Conservation (phyloP, 2,888 invertebrate genomes). For the Apotomis betuletana region DNA sequence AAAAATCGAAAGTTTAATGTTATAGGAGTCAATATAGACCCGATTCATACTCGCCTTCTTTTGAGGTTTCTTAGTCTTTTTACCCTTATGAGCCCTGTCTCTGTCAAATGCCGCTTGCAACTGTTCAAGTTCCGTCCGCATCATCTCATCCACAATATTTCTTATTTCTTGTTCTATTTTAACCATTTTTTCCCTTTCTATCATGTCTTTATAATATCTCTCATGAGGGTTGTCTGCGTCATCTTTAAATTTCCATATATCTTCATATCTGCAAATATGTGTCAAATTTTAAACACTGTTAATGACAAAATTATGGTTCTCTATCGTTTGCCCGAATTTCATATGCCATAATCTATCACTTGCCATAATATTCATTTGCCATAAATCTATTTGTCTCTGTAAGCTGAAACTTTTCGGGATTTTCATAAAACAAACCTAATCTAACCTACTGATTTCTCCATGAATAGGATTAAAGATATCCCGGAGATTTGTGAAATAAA, state of each 20-base stretch:
- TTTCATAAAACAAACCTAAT: too few relatives aligned
- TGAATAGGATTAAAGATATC: too few relatives aligned
- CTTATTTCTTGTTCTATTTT: slow-evolving; percentile 93
- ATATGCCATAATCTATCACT: too few relatives aligned
- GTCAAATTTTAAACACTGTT: background rate
- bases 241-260: slow-evolving; percentile 92
- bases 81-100: slow-evolving; percentile 88
- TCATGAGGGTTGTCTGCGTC: slow-evolving; percentile 90
- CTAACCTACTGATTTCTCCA: too few relatives aligned
- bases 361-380: too few relatives aligned
- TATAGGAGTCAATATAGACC: too few relatives aligned
- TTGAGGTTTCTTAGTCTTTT: slow-evolving; percentile 89
- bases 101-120: slow-evolving; percentile 89
- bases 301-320: too few relatives aligned
- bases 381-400: too few relatives aligned
- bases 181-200: slow-evolving; percentile 91
- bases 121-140: slow-evolving; percentile 87
- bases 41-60: slow-evolving; percentile 85
- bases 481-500: too few relatives aligned
- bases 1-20: too few relatives aligned
- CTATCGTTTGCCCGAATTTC: too few relatives aligned
- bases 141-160: slow-evolving; percentile 90
- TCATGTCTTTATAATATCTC: slow-evolving; percentile 90
- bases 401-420: too few relatives aligned
- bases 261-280: slow-evolving; percentile 84